These are phyloP conservation scores for Chauna torquata DNA, from an alignment of 2,113 vertebrate genomes.

Conservation along the genomic window DNA sequence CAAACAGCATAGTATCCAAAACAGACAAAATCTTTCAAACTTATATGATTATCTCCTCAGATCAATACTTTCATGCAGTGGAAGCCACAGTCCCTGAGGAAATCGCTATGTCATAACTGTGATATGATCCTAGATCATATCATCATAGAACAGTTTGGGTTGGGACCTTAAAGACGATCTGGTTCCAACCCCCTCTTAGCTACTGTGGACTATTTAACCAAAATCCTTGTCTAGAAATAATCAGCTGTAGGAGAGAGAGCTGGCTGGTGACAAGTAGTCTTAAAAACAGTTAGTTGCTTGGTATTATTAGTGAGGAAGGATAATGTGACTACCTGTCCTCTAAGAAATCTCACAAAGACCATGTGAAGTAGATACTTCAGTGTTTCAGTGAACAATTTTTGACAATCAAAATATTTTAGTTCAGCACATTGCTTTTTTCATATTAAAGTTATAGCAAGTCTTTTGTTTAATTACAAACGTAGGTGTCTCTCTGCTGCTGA, in stretches of 20 bases:
- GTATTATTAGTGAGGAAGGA: not conserved
- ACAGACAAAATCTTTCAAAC: not conserved
- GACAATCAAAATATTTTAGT: not conserved
- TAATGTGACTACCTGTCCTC: not conserved
- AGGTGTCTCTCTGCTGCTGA: not conserved
- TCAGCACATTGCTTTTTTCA: not conserved
- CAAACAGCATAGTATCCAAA: not conserved
- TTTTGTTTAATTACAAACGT: not conserved
- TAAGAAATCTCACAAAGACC: not conserved
- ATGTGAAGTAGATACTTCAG: not conserved
- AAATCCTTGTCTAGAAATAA: slow-evolving; percentile 21
- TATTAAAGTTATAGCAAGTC: not conserved
- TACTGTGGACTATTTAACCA: slow-evolving; percentile 5
- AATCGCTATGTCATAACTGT: not conserved
- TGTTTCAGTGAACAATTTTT: not conserved
- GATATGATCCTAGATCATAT: no score
- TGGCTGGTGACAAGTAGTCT: not conserved
- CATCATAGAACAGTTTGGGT: no score
- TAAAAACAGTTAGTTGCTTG: not conserved
- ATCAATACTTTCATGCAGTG: not conserved
- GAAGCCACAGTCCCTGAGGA: not conserved
- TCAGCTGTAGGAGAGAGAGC: not conserved
- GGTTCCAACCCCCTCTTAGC: no score
- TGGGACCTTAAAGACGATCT: no score
- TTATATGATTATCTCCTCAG: not conserved